A percentile compares a stretch with the other conserved stretches of the same genome.
These are phyloP conservation scores for Germaria angustata DNA, from an alignment of 2,888 invertebrate species.

Conservation along the genomic window DNA sequence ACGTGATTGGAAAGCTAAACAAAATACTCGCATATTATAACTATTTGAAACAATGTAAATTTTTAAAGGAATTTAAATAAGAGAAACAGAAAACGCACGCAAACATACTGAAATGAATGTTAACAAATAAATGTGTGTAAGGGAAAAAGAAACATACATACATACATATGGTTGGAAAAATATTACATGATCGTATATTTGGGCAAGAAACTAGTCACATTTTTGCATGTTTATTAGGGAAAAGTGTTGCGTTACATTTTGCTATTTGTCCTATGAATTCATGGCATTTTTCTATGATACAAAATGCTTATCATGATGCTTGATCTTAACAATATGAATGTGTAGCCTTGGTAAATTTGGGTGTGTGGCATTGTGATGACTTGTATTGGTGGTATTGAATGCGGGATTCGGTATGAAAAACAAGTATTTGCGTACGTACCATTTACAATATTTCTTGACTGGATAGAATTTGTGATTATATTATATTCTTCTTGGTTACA, in stretches of 20 bases:
- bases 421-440: constrained; percentile 34
- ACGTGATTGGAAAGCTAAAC: constrained; percentile 79
- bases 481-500: constrained; percentile 18
- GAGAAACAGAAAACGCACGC: not conserved
- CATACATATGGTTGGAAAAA: not conserved
- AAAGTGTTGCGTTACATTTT: constrained; percentile 8
- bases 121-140: constrained; percentile 8
- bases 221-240: constrained; percentile 6
- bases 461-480: not conserved
- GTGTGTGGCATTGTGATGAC: constrained; percentile 14
- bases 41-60: constrained; percentile 52
- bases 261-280: constrained; percentile 4
- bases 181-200: constrained; percentile 11
- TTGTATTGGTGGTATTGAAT: constrained; percentile 10
- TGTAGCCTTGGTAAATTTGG: not conserved
- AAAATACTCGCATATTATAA: constrained; percentile 21
- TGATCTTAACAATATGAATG: constrained; percentile 43
- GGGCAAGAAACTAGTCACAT: constrained; percentile 13
- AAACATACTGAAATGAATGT: constrained; percentile 3
- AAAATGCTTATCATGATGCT: constrained; percentile 39
- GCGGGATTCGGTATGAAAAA: constrained; percentile 48
- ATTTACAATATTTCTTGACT: not conserved
- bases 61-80: constrained; percentile 30
- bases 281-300: not conserved
- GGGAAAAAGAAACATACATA: not conserved